Evolutionary conservation across 2,113 vertebrate genomes (phyloP), one percentile per base, ranked within the genome.

Genomic region (human): DNA sequence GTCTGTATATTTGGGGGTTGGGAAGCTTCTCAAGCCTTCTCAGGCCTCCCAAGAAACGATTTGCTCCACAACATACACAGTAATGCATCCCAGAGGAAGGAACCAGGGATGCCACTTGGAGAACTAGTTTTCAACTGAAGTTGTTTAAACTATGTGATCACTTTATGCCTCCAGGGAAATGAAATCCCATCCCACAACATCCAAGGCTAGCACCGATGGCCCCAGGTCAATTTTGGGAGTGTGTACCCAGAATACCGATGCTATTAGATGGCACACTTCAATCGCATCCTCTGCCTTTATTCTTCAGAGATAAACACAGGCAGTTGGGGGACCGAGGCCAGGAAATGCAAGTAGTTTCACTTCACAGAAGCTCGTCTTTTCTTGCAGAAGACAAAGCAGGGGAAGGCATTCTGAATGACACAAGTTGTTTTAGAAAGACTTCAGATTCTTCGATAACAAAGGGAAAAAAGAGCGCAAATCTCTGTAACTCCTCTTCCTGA

Each of bases 131-230:
- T 83, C 72, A 35, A 61, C 13, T 50, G 30, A 32, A 66, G 32
- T n/a, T 17, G 9, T 68, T 43, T 40, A 25, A 61, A 57, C 52
- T 12, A 7, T 6, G 20, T 32, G 73, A 43, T 17, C 52, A 12
- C 55, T 95, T 91, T 92, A 55, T 3, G 9, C 23, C 79, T 18
- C 68, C 0, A 0, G 10, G 18, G 48, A 76, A 90, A 55, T 4
- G 17, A 52, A 70, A 76, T 9, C 50, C 6, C 64, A 59, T 4
- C 22, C 91, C 4, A 20, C 55, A 22, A n/a, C 8, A 22, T 38
- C 70, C 40, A 12, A 0, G 38, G 70, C 61, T 30, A 50, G 57
- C 1, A 3, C 35, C 14, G 2, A 75, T 0, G 18, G 18, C 4
- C 70, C 70, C 70, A 22, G 66, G 78, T 38, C 43, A 16, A 30